Base-by-base conservation (phyloP, 2,113 vertebrate genomes). In the Psittacus erithacus region DNA sequence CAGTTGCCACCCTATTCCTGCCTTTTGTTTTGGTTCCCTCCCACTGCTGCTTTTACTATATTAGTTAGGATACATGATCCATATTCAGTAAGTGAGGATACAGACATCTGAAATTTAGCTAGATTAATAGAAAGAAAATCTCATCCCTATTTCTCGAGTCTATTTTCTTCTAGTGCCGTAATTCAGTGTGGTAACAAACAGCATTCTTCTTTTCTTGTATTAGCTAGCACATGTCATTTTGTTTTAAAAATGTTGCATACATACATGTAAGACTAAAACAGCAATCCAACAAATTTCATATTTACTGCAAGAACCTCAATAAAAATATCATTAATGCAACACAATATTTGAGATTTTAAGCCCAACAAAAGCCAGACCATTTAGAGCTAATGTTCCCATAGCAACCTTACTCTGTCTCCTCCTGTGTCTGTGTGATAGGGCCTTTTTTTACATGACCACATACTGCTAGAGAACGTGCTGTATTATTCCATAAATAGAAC, bases 271-370 rank as follows among this genome's bases (percentile, higher is more conserved):
- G 91, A 83, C 49, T 77, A 86, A 86, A 96, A 92, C 23, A 80
- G 49, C 55, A 59, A 47, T 62, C 75, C 81, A 93, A 85, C 53
- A 87, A 73, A 90, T 94, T 74, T 85, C 52, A 82, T 95, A 88
- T 53, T 86, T 81, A 23, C 57, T 87, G 76, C 74, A 65, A 79
- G 91, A 76, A 79, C 65, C 95, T 92, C 77, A 79, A 92, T 77
- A 81, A 94, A 97, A 95, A 82, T 85, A 78, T 96, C 93, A 97
- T 96, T 96, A 97, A 93, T 94, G 87, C 90, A 96, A 88, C 46
- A 70, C 92, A 89, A 75, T 94, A 67, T 96, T 97, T 92, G 94
- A 96, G 91, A 96, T 96, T 97, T 97, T 91, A 96, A 96, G 93
- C 92, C 91, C 93, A 92, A 94, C 82, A 94, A 96, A 97, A 91